Base-by-base conservation (phyloP, 2,888 invertebrate species). In the Epistrophe eligans region DNA sequence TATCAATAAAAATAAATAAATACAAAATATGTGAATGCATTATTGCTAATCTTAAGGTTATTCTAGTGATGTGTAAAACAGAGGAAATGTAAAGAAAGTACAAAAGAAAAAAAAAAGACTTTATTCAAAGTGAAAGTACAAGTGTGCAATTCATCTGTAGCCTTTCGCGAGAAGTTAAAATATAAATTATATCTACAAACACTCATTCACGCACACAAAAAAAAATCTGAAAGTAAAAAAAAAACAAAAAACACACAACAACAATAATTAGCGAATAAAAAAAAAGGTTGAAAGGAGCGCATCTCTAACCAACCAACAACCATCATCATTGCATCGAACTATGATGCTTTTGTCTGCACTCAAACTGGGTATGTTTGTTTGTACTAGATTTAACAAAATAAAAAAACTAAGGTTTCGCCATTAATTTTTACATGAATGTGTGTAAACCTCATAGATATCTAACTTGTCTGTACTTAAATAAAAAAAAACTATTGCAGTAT, bases 301-400 rank as follows among this genome's bases (percentile, higher is more conserved):
- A 89, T 90, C 90, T 90, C 90, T 90, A 77, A 67, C 62, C 52
- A 52, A 77, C 50, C 50, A 77, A 62, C 62, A 40, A 60, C 55
- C 70, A 74, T 80, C 72, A 71, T 77, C 77, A 79, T 72, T 66
- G 79, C 85, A 84, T 83, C 80, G 80, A 90, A 91, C 88, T 90
- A 93, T 93, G 93, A 92, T 93, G 93, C 92, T 92, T 84, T 90
- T 93, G 90, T 93, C 92, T 89, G 92, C 92, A 85, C 90, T 93
- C 88, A 92, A 92, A 91, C 90, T 92, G 92, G 92, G 93, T 93
- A 92, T 89, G 91, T 90, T 85, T 79, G 60, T 43, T 58, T 43
- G 40, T 24, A 38, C 38, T 38, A 60, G 17, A 72, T 10, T 17
- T 28, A 50, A 50, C 4, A 50, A 19, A 19, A n/a, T n/a, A 50